Evolutionary conservation across 2,797 vertebrate species (phyloP).

Genomic region (Rhodeus uyekii): DNA sequence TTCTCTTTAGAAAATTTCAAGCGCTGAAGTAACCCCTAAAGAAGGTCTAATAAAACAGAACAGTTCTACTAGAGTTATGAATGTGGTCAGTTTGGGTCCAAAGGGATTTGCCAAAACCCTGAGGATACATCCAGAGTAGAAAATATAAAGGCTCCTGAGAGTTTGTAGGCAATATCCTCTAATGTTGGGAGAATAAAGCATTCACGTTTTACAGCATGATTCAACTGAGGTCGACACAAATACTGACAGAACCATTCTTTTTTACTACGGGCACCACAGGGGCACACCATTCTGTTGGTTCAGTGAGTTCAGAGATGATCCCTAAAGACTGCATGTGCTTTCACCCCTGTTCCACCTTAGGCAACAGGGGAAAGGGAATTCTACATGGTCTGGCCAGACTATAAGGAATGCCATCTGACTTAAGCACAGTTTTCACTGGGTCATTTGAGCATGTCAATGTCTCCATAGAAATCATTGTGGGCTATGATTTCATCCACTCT

Average conservation of each 20-base stretch:
- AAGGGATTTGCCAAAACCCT: constrained; percentile 36
- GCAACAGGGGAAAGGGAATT: neutral
- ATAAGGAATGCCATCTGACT: neutral
- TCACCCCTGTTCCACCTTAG: too few species aligned
- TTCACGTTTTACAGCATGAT: constrained; percentile 34
- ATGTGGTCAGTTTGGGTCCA: constrained; percentile 36
- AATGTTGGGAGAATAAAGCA: constrained; percentile 26
- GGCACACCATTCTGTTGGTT: constrained; percentile 37
- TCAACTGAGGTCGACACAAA: too few species aligned
- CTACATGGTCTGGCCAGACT: neutral
- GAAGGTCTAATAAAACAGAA: constrained; percentile 11
- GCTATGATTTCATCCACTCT: constrained; percentile 16
- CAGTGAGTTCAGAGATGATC: constrained; percentile 27
- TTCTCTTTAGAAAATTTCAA: constrained; percentile 27
- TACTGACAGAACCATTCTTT: too few species aligned
- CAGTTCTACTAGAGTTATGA: constrained; percentile 10
- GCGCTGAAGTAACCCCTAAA: neutral
- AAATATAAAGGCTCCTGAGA: constrained; percentile 5
- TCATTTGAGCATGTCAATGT: constrained; percentile 37
- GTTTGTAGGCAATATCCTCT: constrained; percentile 34
- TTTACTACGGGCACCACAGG: too few species aligned
- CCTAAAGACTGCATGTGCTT: constrained; percentile 4
- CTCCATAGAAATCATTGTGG: neutral
- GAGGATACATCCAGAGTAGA: constrained; percentile 9
- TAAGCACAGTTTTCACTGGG: constrained; percentile 25